Evolutionary conservation across 2,888 invertebrate species (phyloP).

Genomic region (Invenusta paracnida): DNA sequence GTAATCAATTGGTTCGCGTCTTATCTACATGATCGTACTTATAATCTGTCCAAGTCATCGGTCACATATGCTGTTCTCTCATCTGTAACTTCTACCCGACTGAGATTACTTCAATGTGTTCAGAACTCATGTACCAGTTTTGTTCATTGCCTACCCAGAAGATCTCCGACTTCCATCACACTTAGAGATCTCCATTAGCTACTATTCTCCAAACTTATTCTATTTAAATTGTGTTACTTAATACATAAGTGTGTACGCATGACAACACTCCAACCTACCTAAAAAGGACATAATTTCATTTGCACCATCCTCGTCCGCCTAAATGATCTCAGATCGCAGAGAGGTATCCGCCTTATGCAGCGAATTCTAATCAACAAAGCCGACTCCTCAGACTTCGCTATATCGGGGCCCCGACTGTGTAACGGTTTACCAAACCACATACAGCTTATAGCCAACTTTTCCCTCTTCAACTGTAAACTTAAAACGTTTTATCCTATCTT

Average conservation of each 20-base stretch:
- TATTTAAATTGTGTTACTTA: neutral
- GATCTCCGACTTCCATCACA: neutral
- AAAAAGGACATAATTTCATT: neutral
- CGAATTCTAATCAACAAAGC: neutral
- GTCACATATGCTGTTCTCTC: neutral
- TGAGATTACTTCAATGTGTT: neutral
- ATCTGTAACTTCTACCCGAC: neutral
- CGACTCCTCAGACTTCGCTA: too few relatives aligned
- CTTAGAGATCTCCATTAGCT: neutral
- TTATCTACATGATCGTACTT: too few relatives aligned
- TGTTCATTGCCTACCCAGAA: neutral
- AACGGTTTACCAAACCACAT: neutral
- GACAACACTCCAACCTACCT: neutral
- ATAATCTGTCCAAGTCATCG: too few relatives aligned
- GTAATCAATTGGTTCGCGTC: too few relatives aligned
- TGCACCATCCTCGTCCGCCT: neutral
- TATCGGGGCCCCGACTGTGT: neutral
- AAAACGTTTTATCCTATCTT: neutral
- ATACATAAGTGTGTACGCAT: too few relatives aligned
- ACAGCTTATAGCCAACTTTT: neutral
- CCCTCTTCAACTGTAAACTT: neutral
- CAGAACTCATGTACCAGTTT: neutral
- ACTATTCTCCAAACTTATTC: neutral
- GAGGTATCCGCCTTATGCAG: neutral
- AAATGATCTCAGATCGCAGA: neutral